Evolutionary conservation across 2,888 invertebrate genomes (phyloP).

Genomic region (Siphlonurus alternatus): DNA sequence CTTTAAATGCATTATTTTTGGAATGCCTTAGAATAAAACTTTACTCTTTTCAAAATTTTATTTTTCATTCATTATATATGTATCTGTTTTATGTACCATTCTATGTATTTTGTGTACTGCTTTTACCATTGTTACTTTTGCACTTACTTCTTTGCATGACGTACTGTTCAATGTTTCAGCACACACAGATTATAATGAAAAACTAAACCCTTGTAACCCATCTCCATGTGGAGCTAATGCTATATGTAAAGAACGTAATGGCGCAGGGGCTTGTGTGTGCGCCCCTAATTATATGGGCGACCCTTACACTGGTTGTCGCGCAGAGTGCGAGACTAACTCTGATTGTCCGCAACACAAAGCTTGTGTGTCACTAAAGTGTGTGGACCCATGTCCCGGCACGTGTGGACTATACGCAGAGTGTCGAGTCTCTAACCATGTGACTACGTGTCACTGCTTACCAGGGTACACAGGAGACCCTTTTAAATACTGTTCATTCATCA

Average conservation of each 20-base stretch:
- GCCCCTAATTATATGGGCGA: slow-evolving; percentile 63
- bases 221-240: slow-evolving; percentile 76
- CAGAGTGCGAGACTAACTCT: slow-evolving; percentile 62
- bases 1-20: too few relatives aligned
- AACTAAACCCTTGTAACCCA: slow-evolving; percentile 49
- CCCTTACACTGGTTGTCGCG: slow-evolving; percentile 56
- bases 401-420: slow-evolving; percentile 70
- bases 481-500: slow-evolving; percentile 30
- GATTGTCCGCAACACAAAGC: slow-evolving; percentile 56
- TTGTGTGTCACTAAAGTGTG: slow-evolving; percentile 67
- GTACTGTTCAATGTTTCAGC: too few relatives aligned
- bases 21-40: too few relatives aligned
- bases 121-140: not conserved
- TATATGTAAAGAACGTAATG: slow-evolving; percentile 34
- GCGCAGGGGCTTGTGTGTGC: slow-evolving; percentile 64
- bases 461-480: slow-evolving; percentile 72
- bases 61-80: not conserved
- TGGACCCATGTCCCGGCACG: slow-evolving; percentile 66
- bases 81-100: not conserved
- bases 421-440: slow-evolving; percentile 59
- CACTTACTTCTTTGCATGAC: too few relatives aligned
- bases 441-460: slow-evolving; percentile 53
- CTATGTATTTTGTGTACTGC: too few relatives aligned
- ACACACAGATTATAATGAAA: too few relatives aligned
- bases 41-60: too few relatives aligned